Evolutionary conservation across 2,888 invertebrate genomes (phyloP), one percentile per base, ranked within the genome.

Genomic region (Noctua janthe): DNA sequence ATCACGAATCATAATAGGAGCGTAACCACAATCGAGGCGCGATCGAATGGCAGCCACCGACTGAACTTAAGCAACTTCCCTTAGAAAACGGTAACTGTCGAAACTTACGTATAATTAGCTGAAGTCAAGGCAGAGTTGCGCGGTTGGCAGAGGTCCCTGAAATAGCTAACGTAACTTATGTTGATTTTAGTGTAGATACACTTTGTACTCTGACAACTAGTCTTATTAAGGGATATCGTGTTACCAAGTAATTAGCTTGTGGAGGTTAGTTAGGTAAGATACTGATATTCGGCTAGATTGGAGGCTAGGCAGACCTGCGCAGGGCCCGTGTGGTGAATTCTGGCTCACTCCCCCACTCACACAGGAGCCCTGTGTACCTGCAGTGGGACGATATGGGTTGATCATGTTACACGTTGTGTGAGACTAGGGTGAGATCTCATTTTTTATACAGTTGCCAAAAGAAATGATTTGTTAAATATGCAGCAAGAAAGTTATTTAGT

Each of bases 31-130:
- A 88, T 87, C 86, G 35, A 74, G 67, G 29, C 56, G 67, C 83
- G 80, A 85, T 85, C 89, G 81, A 85, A 77, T 84, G 86, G 87
- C 84, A 89, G 89, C 69, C 64, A 71, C 7, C 71, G 73, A 43
- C 69, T 20, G 20, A 47, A 54, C 79, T 86, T 89, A 76, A 74
- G 91, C 92, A 92, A 92, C 89, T 91, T 92, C 92, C 92, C 90
- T 88, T 91, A 90, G 91, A 91, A 91, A 92, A 88, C 89, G 76
- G 74, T 71, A 77, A 82, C 82, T 85, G 87, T 83, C 73, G 88
- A 88, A 86, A 88, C 80, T 76, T 80, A 82, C 79, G 82, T 82
- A 82, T 83, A 87, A 88, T 85, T 89, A 85, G 71, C 67, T 75
- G 78, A 70, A 74, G 81, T 83, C 88, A 88, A 88, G 88, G 88